phyloP scores from a whole-genome alignment of 2,888 invertebrate genomes.

The Calliopum simillimum region DNA sequence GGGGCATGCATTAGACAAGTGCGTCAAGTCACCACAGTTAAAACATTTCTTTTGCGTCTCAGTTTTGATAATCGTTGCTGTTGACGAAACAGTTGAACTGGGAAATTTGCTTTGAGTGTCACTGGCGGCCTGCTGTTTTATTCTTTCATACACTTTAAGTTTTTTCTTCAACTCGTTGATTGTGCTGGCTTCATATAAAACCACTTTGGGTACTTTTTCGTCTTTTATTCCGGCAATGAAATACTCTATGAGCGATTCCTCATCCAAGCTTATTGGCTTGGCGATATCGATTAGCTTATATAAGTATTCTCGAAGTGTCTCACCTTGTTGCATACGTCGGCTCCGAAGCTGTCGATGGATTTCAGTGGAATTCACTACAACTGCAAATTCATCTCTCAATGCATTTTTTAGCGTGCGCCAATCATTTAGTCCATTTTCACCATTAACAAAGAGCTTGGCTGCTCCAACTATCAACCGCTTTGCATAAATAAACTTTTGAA shows the following conservation, averaged over 20 bases:
- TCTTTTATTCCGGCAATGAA: slow-evolving; percentile 37
- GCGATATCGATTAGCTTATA: slow-evolving; percentile 37
- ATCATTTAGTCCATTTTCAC: slow-evolving; percentile 7
- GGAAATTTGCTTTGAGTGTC: not conserved
- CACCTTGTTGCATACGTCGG: slow-evolving; percentile 24
- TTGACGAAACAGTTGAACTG: too few species aligned
- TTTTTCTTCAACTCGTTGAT: slow-evolving; percentile 34
- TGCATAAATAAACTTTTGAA: slow-evolving; percentile 30
- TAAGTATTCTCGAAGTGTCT: slow-evolving; percentile 32
- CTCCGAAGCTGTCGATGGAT: slow-evolving; percentile 25
- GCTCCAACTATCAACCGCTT: slow-evolving; percentile 17
- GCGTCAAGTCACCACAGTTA: slow-evolving; percentile 2
- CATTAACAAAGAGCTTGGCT: slow-evolving; percentile 26
- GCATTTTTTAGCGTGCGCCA: slow-evolving; percentile 26
- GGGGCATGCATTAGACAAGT: slow-evolving; percentile 6
- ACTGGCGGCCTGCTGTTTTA: slow-evolving; percentile 28
- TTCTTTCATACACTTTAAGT: slow-evolving; percentile 33
- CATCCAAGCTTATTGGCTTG: slow-evolving; percentile 33
- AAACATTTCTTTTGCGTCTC: slow-evolving; percentile 1
- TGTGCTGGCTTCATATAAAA: slow-evolving; percentile 36
- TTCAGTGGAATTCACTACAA: slow-evolving; percentile 24
- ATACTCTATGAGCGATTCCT: slow-evolving; percentile 37
- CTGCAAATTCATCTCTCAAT: too few species aligned
- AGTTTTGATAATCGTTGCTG: not conserved
- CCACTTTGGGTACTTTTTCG: slow-evolving; percentile 35